Conservation (phyloP, 2,797 vertebrate species). For the Dendrocincla fuliginosa region DNA sequence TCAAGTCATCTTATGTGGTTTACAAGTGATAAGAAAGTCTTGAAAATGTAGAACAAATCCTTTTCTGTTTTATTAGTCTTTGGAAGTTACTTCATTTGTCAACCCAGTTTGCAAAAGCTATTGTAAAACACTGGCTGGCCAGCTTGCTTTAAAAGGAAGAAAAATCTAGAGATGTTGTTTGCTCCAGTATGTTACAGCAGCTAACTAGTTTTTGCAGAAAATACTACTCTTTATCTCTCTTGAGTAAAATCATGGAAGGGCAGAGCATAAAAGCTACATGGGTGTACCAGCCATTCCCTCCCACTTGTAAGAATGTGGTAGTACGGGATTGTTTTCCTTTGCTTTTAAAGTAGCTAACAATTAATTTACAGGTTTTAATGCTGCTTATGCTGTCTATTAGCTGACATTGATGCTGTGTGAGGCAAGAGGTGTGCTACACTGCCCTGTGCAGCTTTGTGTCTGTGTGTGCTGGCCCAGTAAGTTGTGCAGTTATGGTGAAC, state of each 20-base stretch:
- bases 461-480: not conserved
- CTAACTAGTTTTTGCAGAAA: not conserved
- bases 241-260: not conserved
- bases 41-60: not conserved
- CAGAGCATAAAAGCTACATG: fast-evolving
- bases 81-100: not conserved
- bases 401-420: not conserved
- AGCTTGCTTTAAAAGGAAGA: not conserved
- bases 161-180: not conserved
- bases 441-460: not conserved
- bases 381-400: not conserved
- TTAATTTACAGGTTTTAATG: not conserved
- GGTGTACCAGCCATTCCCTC: not conserved
- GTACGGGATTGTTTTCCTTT: not conserved
- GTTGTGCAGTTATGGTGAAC: not conserved
- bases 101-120: not conserved
- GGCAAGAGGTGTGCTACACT: not conserved
- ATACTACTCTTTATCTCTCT: not conserved
- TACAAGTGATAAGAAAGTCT: not conserved
- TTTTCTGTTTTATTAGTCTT: not conserved
- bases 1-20: not conserved
- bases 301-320: not conserved
- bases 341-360: not conserved
- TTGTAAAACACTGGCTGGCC: not conserved
- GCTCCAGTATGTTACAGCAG: not conserved